A percentile compares a stretch with the other conserved stretches of the same genome.
These are phyloP conservation scores for Pholis gunnellus DNA, from an alignment of 2,113 vertebrate species.

Conservation along the genomic window DNA sequence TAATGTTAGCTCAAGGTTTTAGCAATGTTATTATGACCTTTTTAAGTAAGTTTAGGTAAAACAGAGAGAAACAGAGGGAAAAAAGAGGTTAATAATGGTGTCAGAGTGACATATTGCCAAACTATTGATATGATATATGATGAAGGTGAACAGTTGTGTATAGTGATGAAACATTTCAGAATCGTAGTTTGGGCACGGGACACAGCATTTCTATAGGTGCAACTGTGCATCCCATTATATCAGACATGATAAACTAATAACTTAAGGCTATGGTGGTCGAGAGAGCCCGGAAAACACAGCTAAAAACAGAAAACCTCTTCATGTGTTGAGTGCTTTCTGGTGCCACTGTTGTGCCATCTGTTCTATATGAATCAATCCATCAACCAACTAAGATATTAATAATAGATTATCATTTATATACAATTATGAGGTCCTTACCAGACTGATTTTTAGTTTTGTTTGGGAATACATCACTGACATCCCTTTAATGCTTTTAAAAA, in stretches of 20 bases:
- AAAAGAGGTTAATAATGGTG: neutral
- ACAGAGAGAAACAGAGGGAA: neutral
- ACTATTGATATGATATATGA: neutral
- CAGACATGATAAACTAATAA: neutral
- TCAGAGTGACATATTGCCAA: neutral
- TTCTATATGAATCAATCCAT: neutral
- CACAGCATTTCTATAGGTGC: neutral
- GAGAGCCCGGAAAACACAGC: neutral
- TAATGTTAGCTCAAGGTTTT: no score
- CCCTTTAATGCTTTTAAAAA: no score
- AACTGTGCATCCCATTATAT: neutral
- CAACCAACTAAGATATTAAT: neutral
- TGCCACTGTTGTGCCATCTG: neutral
- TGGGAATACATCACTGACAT: no score
- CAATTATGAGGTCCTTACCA: constrained; percentile 47
- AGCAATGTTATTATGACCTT: no score
- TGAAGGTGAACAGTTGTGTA: neutral
- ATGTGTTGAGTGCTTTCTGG: neutral
- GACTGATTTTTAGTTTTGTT: no score
- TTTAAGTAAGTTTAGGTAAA: no score
- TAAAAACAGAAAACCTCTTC: neutral
- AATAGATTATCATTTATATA: neutral
- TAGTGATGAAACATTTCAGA: no score
- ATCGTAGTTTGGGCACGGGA: neutral
- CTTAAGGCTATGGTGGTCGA: neutral